Evolutionary conservation across 2,797 vertebrate species (phyloP), one percentile per base, ranked within the genome.

Genomic region (Borostomias antarcticus): DNA sequence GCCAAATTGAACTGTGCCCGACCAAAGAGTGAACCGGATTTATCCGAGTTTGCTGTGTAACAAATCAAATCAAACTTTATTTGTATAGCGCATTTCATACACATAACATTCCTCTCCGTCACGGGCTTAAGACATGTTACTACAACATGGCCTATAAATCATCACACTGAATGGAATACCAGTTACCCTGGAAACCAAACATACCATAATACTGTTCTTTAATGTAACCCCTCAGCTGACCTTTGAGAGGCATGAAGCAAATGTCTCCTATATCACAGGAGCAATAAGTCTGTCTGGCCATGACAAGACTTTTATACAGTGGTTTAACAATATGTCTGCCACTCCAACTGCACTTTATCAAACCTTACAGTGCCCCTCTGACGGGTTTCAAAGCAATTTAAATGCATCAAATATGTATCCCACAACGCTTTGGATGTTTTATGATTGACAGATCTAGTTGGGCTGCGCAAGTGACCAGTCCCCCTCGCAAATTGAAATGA

Each of bases 11-110:
- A 1, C 47, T 64, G n/a, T n/a, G n/a, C n/a, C n/a, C 68, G 29
- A 65, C 35, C 30, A 28, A 66, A 47, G 40, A 64, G 10, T 64
- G 0, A 1, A 60, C 53, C 60, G 6, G 40, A 81, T 75, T 73
- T 61, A 70, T 43, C 40, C n/a, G 47, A 29, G 2, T 1, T 37
- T 45, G 59, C 4, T 0, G 21, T 30, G n/a, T n/a, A n/a, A n/a
- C n/a, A n/a, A n/a, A n/a, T n/a, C n/a, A n/a, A n/a, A n/a, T n/a
- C n/a, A n/a, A n/a, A n/a, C n/a, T n/a, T n/a, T n/a, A n/a, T n/a
- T n/a, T n/a, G n/a, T n/a, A n/a, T n/a, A n/a, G n/a, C n/a, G n/a
- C n/a, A n/a, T n/a, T n/a, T n/a, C n/a, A n/a, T n/a, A n/a, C n/a
- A 43, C 40, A 17, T 43, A 17, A 37, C 10, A 25, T 30, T 23